Conservation (phyloP, 1,140 invertebrate species). For the Ceratosolen solmsi region DNA sequence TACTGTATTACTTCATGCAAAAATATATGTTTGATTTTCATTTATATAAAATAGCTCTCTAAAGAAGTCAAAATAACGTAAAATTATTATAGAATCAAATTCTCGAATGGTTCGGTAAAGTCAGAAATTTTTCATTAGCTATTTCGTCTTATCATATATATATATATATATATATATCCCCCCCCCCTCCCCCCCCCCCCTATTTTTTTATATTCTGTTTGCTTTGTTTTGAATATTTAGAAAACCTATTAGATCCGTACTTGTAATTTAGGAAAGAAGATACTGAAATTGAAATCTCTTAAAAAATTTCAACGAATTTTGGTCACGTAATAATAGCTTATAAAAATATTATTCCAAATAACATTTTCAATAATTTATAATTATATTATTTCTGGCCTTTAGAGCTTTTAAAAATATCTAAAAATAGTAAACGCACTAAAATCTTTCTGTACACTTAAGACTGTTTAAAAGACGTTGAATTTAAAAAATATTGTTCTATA, state of each 20-base stretch:
- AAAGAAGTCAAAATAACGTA: background rate
- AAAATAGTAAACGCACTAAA: background rate
- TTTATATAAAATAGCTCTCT: background rate
- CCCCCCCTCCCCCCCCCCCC: too few relatives aligned
- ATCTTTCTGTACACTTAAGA: background rate
- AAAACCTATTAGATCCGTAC: background rate
- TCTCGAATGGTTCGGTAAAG: background rate
- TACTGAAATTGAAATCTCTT: constrained; percentile 1
- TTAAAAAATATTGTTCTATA: background rate
- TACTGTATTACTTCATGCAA: background rate
- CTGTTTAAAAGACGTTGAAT: background rate
- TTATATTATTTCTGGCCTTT: background rate
- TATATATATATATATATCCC: too few relatives aligned
- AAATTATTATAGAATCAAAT: background rate
- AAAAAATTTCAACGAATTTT: background rate
- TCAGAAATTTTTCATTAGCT: background rate
- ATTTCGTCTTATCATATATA: too few relatives aligned
- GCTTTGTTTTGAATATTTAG: background rate
- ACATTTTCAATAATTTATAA: background rate
- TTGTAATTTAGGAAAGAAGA: background rate
- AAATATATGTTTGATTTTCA: background rate
- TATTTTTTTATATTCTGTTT: too few relatives aligned
- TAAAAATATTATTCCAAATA: background rate
- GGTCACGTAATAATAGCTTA: background rate
- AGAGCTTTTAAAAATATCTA: constrained; percentile 2